Percentiles rank a stretch among this genome's conserved stretches.
Conservation (phyloP, 2,797 vertebrate genomes). For the Urophycis tenuis region DNA sequence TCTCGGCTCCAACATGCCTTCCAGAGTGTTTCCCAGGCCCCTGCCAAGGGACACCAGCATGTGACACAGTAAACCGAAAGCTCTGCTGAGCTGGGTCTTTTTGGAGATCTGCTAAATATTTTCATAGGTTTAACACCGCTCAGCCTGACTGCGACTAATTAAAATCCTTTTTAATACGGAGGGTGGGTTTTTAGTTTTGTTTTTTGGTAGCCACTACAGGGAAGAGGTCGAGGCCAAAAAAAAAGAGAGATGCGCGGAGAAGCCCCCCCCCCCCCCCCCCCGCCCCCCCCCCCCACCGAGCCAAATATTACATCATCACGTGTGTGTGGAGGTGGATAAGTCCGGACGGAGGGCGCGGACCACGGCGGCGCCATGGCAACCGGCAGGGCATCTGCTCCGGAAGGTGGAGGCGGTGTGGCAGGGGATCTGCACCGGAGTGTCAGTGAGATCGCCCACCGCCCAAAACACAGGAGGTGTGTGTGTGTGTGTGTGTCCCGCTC, state of each 20-base stretch:
- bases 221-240: background rate
- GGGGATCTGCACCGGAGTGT: too few species aligned
- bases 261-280: background rate
- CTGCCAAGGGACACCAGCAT: conserved; percentile 61
- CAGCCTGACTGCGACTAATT: background rate
- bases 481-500: conserved; percentile 26
- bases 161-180: background rate
- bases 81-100: conserved; percentile 56
- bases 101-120: conserved; percentile 39
- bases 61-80: conserved; percentile 56
- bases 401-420: too few species aligned
- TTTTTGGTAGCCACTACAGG: background rate
- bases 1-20: conserved; percentile 49
- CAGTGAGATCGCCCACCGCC: background rate
- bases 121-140: conserved; percentile 32
- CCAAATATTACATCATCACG: background rate
- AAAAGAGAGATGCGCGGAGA: background rate
- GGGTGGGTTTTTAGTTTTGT: too few species aligned
- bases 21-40: conserved; percentile 45
- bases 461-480: conserved; percentile 9
- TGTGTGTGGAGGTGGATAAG: background rate
- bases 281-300: background rate
- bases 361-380: too few species aligned
- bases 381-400: too few species aligned
- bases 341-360: background rate